Percentiles rank a stretch among this genome's conserved stretches.
Evolutionary conservation across 1,140 invertebrate genomes (phyloP).

Genomic region (Apocrypta bakeri): DNA sequence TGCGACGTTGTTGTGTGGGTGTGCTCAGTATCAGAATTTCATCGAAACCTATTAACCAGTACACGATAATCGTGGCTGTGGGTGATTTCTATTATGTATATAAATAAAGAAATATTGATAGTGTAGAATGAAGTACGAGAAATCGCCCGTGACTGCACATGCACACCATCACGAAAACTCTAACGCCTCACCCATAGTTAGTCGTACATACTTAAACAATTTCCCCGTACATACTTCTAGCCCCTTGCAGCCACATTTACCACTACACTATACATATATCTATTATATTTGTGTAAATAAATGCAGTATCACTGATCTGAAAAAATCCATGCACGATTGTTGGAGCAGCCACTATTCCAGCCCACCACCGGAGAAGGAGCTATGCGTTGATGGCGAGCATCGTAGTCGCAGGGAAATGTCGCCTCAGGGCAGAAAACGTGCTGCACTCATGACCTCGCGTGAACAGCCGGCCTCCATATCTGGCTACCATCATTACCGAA

Average conservation of each 20-base stretch:
- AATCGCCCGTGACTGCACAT: neutral
- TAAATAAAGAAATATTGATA: too few relatives aligned
- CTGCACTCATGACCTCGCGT: conserved; percentile 78
- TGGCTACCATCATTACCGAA: conserved; percentile 71
- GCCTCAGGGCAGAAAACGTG: conserved; percentile 82
- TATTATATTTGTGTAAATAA: neutral
- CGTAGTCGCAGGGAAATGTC: conserved; percentile 84
- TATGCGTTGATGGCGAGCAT: conserved; percentile 74
- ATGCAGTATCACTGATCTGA: conserved; percentile 55
- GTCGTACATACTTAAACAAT: neutral
- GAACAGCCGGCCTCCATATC: conserved; percentile 73
- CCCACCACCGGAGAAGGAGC: conserved; percentile 78
- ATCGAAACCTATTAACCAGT: too few relatives aligned
- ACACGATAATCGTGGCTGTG: too few relatives aligned
- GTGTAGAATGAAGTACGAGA: too few relatives aligned
- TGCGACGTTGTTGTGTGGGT: neutral
- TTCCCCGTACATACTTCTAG: neutral
- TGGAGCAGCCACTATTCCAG: conserved; percentile 75
- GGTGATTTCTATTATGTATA: too few relatives aligned
- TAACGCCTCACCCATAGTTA: neutral
- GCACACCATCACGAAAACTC: neutral
- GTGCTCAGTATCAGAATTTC: too few relatives aligned
- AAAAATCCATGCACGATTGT: conserved; percentile 60
- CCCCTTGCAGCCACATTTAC: neutral
- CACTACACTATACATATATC: neutral